Evolutionary conservation across 2,888 invertebrate species (phyloP), one percentile per base, ranked within the genome.

Genomic region (Drosophila austrosaltans): DNA sequence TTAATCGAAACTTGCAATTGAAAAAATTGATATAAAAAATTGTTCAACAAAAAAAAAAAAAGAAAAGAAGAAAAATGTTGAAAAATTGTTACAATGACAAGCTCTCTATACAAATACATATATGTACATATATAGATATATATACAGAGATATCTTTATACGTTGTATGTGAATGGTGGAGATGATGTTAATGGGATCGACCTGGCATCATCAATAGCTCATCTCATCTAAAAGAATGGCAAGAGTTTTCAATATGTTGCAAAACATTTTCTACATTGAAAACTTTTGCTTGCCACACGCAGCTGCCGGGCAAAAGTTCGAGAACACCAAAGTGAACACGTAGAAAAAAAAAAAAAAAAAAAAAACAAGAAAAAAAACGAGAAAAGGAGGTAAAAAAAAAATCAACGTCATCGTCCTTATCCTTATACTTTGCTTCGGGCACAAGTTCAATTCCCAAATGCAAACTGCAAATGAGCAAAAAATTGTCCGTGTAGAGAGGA

Each of bases 361-460:
- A 42, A 32, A 22, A 16, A 57, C 58, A 66, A 72, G 63, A 59
- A 32, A 44, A 60, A 44, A 10, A 16, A 12, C 12, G 25, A 36
- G 20, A 12, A 48, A 36, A 36, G 10, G 3, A 36, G 36, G 36
- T 8, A 8, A 8, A 36, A 53, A 36, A 53, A 60, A 42, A 61
- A 39, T 39, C 61, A 36, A 61, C 71, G 57, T 71, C 71, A 66
- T 71, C 64, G 56, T 60, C 63, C 44, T 71, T 56, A 71, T 71
- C 71, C 71, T 70, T 70, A 71, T 70, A 53, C 69, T 60, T 63
- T 16, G 68, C 68, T 36, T 40, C 69, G 57, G 73, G 78, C 71
- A 85, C 81, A 87, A 87, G 72, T 83, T 86, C 81, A 80, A 77
- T 77, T 77, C 71, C 64, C 72, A 74, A 78, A 73, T 79, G 75